Evolutionary conservation across 92 coral and sea anemone genomes (phyloP), one percentile per base, ranked within the genome.

Genomic region (Metridium senile): DNA sequence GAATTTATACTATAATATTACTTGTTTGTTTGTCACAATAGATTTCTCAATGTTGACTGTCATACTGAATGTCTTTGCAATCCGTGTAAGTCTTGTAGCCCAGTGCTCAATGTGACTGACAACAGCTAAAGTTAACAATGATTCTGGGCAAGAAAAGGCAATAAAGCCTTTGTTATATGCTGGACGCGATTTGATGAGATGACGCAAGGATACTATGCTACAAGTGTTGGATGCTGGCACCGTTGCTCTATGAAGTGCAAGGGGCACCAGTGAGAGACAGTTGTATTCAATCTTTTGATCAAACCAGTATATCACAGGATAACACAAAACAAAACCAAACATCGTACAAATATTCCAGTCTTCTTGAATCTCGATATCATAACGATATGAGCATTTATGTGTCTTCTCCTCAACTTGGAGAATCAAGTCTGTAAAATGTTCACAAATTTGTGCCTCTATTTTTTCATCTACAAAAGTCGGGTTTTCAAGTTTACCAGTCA

Each of bases 231-330:
- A 27, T 8, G 66, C 65, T 18, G 51, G 33, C 11, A 81, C 16
- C 26, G 43, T 81, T 27, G 84, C 76, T 3, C 35, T 76, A 53
- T 87, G 61, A 10, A 85, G 78, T 46, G 61, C 31, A 32, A 87
- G 87, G 1, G 81, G 76, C 2, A 71, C 81, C 51, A 82, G 11
- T 10, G 75, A 46, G 1, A 91, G 68, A 49, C 93, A 84, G 66
- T 91, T 91, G 10, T 6, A 27, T 1, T 84, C 76, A 11, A 58
- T 27, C 19, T 63, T 56, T 28, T 34, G 39, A 28, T 79, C 84
- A 72, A 74, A 84, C 92, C 97, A 91, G 66, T 87, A 91, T 57
- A 91, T 86, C 29, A 88, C 88, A n/a, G 97, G 97, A 54, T 91
- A 91, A 0, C 97, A 87, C 16, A 91, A 76, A 43, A 91, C 78